Evolutionary conservation across 2,113 vertebrate species (phyloP).

Genomic region (Silurus meridionalis): DNA sequence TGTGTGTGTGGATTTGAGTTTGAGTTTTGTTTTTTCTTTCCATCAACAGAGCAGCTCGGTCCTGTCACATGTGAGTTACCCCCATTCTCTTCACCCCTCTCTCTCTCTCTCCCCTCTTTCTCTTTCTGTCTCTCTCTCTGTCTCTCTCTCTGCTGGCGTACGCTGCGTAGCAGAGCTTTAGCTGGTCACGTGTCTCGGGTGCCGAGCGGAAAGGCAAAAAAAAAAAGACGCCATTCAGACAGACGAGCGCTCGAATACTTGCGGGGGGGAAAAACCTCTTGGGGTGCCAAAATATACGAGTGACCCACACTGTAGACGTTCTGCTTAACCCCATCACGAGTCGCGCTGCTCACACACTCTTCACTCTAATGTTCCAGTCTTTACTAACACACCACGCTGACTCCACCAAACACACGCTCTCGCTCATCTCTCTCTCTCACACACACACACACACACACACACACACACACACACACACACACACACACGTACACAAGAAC

Average conservation of each 20-base stretch:
- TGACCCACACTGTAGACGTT: not conserved
- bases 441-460: too few relatives aligned
- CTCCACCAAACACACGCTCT: not conserved
- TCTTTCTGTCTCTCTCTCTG: conserved; percentile 58
- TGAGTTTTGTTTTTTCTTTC: conserved; percentile 67
- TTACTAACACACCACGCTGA: not conserved
- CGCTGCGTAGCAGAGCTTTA: conserved; percentile 46
- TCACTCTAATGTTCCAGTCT: conserved; percentile 1
- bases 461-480: too few relatives aligned
- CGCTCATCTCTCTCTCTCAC: not conserved
- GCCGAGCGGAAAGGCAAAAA: conserved; percentile 46
- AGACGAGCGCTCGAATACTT: conserved; percentile 61
- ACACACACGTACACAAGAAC: too few relatives aligned
- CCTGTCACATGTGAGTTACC: conserved; percentile 82
- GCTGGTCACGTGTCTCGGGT: conserved; percentile 46
- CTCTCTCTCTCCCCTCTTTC: conserved; percentile 58
- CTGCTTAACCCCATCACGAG: not conserved
- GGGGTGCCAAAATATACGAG: not conserved
- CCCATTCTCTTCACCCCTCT: conserved; percentile 52
- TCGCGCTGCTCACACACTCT: not conserved
- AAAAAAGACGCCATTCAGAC: conserved; percentile 64
- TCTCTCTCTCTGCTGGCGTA: conserved; percentile 43
- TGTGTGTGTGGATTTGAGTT: conserved; percentile 48
- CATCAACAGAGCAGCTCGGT: conserved; percentile 75
- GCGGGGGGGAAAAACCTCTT: not conserved